A percentile compares a stretch with the other conserved stretches of the same genome.
phyloP scores from a whole-genome alignment of 2,888 invertebrate genomes.

The Caradrina kadenii region DNA sequence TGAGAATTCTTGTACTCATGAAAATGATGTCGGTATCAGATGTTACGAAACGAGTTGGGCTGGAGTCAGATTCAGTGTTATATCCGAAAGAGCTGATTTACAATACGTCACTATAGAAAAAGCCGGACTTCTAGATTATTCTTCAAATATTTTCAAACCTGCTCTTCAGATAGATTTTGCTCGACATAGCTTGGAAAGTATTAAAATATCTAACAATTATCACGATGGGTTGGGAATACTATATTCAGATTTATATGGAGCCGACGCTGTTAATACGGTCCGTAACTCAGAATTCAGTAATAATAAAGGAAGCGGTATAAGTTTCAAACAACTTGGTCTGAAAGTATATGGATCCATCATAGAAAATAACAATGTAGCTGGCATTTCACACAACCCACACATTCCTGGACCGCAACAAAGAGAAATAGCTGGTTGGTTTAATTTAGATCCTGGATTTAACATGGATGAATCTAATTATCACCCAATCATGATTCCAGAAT shows the following conservation, averaged over 20 bases:
- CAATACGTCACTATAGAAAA: constrained; percentile 97
- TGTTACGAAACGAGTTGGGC: constrained; percentile 98
- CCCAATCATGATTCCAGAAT: constrained; percentile 93
- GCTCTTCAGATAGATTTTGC: constrained; percentile 97
- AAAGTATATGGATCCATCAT: constrained; percentile 94
- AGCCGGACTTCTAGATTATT: constrained; percentile 98
- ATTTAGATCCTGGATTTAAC: constrained; percentile 92
- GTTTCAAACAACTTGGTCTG: constrained; percentile 96
- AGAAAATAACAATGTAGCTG: constrained; percentile 96
- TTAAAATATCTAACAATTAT: constrained; percentile 95
- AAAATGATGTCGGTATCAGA: constrained; percentile 96
- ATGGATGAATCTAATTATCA: constrained; percentile 93
- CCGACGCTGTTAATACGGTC: constrained; percentile 95
- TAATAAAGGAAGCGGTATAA: constrained; percentile 97
- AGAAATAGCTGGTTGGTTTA: constrained; percentile 98
- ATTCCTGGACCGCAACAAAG: constrained; percentile 95
- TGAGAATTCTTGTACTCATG: constrained; percentile 96
- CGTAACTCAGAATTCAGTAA: constrained; percentile 96
- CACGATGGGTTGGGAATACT: constrained; percentile 98
- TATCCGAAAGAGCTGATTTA: constrained; percentile 96
- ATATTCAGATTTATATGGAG: constrained; percentile 98
- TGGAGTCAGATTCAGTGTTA: constrained; percentile 96
- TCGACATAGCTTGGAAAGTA: constrained; percentile 95
- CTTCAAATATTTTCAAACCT: constrained; percentile 96
- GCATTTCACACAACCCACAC: constrained; percentile 97